Evolutionary conservation across 2,113 vertebrate genomes (phyloP).

Genomic region (Anthoscopus minutus): DNA sequence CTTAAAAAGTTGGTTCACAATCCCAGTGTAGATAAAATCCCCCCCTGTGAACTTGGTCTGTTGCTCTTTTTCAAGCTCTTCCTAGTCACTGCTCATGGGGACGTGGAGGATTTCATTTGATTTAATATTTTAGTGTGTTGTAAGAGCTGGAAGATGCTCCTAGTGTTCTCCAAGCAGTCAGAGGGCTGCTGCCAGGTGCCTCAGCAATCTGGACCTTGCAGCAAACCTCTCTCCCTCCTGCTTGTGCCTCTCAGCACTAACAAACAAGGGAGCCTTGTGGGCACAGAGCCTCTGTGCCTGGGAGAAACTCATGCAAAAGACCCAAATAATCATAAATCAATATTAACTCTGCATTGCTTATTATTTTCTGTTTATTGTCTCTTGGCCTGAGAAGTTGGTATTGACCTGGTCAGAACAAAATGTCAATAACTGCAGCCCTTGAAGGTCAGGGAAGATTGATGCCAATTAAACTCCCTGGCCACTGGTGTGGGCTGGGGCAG

Average conservation of each 20-base stretch:
- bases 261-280: accelerated
- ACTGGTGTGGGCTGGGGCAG: neutral
- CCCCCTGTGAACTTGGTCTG: accelerated
- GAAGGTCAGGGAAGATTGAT: slow-evolving; percentile 1
- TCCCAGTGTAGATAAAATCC: neutral
- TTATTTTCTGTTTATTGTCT: slow-evolving; percentile 42
- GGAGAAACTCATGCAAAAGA: slow-evolving; percentile 27
- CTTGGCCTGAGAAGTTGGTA: slow-evolving; percentile 35
- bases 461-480: neutral
- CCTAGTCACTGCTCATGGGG: accelerated
- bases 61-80: neutral
- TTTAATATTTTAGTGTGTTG: neutral
- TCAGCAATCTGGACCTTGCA: neutral
- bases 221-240: neutral
- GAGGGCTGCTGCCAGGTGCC: neutral
- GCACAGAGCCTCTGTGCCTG: neutral
- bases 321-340: slow-evolving; percentile 50
- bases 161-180: neutral
- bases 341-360: slow-evolving; percentile 22
- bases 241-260: neutral
- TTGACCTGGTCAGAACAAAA: slow-evolving; percentile 17
- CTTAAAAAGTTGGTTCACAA: neutral
- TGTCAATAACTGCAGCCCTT: slow-evolving; percentile 27
- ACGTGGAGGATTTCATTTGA: neutral
- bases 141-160: neutral